These are phyloP conservation scores for Tenualosa thibaudeaui DNA, from an alignment of 2,797 vertebrate species.

Conservation along the genomic window DNA sequence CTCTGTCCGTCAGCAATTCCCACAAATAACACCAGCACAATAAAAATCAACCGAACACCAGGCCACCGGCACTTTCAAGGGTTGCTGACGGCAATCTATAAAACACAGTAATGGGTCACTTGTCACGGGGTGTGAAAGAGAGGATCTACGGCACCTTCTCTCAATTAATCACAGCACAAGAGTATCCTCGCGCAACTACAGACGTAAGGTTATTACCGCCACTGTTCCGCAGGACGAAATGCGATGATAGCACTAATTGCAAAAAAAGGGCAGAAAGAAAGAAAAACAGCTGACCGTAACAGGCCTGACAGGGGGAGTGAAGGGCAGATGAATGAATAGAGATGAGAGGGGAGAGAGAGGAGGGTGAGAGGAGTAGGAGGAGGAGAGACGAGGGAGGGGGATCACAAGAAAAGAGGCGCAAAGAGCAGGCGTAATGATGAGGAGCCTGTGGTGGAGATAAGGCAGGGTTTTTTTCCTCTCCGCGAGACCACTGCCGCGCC, in stretches of 20 bases:
- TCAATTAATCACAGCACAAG: conserved; percentile 79
- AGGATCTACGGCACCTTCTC: conserved; percentile 73
- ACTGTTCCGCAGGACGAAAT: conserved; percentile 72
- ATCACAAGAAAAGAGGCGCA: conserved; percentile 8
- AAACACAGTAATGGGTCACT: conserved; percentile 79
- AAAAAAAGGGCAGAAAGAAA: conserved; percentile 43
- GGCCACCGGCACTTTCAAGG: conserved; percentile 73
- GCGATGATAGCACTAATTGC: conserved; percentile 77
- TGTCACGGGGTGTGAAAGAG: conserved; percentile 74
- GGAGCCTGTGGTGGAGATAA: conserved; percentile 43
- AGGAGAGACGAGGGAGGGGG: conserved; percentile 24
- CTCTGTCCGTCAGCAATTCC: conserved; percentile 73
- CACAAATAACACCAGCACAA: conserved; percentile 76
- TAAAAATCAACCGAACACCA: conserved; percentile 73
- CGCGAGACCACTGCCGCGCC: conserved; percentile 10
- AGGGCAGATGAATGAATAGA: conserved; percentile 63
- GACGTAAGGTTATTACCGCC: conserved; percentile 73
- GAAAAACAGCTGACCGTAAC: conserved; percentile 68
- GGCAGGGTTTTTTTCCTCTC: conserved; percentile 18
- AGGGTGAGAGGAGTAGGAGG: conserved; percentile 5
- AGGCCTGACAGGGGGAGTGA: conserved; percentile 59
- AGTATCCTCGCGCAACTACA: conserved; percentile 69
- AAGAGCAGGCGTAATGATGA: conserved; percentile 38
- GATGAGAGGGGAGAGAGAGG: conserved; percentile 25
- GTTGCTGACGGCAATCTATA: conserved; percentile 78